Conservation (phyloP, 2,888 invertebrate genomes). For the Andrena minutula region DNA sequence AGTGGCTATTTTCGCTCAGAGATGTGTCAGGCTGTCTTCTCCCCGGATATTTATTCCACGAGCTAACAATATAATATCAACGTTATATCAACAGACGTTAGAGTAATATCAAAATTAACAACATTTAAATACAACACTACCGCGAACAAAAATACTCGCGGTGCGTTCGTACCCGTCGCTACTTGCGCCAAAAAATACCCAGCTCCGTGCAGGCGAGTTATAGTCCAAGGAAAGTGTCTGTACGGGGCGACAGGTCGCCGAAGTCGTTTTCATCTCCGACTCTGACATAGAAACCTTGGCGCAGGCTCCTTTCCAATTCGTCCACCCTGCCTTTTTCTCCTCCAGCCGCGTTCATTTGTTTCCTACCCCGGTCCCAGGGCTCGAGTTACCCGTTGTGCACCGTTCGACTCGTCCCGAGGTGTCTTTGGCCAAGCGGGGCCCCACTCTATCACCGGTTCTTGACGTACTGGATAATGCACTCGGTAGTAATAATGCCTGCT, state of each 20-base stretch:
- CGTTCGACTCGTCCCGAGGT: conserved; percentile 17
- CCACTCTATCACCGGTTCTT: conserved; percentile 52
- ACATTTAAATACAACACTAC: too few relatives aligned
- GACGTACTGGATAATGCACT: conserved; percentile 57
- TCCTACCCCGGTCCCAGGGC: background rate
- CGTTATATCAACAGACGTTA: too few relatives aligned
- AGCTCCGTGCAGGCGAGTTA: too few relatives aligned
- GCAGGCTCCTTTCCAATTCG: background rate
- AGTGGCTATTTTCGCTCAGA: conserved; percentile 1
- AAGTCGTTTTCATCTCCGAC: too few relatives aligned
- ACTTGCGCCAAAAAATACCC: too few relatives aligned
- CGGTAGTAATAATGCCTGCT: conserved; percentile 61
- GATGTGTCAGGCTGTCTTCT: background rate
- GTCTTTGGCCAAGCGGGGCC: conserved; percentile 41
- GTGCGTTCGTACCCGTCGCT: too few relatives aligned
- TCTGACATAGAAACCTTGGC: too few relatives aligned
- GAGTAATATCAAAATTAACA: too few relatives aligned
- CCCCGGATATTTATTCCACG: background rate
- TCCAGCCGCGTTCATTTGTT: conserved; percentile 18
- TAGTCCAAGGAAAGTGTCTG: too few relatives aligned
- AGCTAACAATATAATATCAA: too few relatives aligned
- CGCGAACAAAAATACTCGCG: too few relatives aligned
- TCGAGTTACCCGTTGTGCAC: conserved; percentile 26
- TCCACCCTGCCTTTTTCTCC: background rate
- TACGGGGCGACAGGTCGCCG: too few relatives aligned